phyloP scores from a whole-genome alignment of 2,797 vertebrate genomes.

The Astyanax mexicanus region DNA sequence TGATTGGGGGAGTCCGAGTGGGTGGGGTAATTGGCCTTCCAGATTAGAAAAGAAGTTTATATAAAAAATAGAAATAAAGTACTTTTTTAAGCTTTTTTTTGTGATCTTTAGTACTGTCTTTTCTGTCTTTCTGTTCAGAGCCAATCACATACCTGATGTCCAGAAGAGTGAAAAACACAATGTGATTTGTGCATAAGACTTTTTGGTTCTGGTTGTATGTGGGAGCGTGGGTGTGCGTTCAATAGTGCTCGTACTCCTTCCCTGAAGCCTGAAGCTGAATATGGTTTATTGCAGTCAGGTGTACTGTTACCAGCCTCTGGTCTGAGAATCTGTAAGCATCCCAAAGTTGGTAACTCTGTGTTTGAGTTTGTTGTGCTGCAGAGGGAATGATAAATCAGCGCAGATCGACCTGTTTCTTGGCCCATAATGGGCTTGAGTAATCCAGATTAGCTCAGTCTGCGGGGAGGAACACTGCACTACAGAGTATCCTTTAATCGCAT shows the following conservation, averaged over 20 bases:
- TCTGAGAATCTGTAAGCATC: background rate
- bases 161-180: too few species aligned
- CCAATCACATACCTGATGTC: background rate
- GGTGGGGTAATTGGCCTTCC: too few species aligned
- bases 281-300: conserved; percentile 19
- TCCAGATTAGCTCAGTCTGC: conserved; percentile 29
- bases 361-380: conserved; percentile 3
- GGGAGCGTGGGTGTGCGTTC: background rate
- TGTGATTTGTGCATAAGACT: background rate
- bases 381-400: conserved; percentile 18
- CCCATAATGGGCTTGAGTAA: conserved; percentile 28
- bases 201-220: background rate
- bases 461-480: conserved; percentile 1
- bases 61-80: too few species aligned
- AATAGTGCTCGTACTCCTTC: background rate
- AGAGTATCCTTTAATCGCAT: background rate
- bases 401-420: conserved; percentile 13
- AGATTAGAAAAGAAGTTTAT: too few species aligned
- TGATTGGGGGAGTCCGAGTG: too few species aligned
- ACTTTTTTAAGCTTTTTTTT: too few species aligned
- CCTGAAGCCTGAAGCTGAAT: background rate
- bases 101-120: too few species aligned
- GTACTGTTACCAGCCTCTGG: conserved; percentile 7
- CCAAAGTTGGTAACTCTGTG: conserved; percentile 8
- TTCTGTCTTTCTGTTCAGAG: too few species aligned